A percentile compares a stretch with the other conserved stretches of the same genome.
These are phyloP conservation scores for Stenchaetothrips biformis DNA, from an alignment of 2,888 invertebrate species.

Conservation along the genomic window DNA sequence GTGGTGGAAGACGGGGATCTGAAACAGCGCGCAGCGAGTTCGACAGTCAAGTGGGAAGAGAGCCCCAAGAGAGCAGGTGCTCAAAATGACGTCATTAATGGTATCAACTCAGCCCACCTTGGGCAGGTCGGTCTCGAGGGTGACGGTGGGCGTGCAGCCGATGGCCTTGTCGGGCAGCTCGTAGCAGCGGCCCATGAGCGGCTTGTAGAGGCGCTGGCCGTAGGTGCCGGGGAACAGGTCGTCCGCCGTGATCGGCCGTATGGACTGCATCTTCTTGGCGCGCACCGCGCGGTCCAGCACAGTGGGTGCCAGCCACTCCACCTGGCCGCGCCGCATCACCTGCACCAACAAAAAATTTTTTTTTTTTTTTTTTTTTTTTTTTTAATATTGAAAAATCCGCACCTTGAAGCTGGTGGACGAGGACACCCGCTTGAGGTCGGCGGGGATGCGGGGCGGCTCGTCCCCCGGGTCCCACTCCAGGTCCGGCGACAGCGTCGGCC, in stretches of 20 bases:
- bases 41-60: too few species aligned
- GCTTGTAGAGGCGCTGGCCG: background rate
- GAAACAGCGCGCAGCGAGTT: too few species aligned
- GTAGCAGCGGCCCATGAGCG: conserved; percentile 4
- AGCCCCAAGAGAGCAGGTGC: too few species aligned
- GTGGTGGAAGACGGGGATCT: background rate
- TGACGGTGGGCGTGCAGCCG: background rate
- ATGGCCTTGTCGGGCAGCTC: conserved; percentile 6
- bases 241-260: background rate
- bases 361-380: too few species aligned
- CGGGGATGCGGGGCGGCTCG: conserved; percentile 56
- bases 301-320: background rate
- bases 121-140: background rate
- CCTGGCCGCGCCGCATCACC: background rate
- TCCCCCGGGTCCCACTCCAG: conserved; percentile 49
- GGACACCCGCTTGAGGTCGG: conserved; percentile 66
- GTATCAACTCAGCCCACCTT: background rate
- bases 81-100: too few species aligned
- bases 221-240: conserved; percentile 13
- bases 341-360: background rate
- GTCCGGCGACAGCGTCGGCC: conserved; percentile 50
- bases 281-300: conserved; percentile 26
- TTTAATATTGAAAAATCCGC: too few species aligned
- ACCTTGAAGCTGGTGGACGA: conserved; percentile 75
- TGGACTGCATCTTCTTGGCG: background rate